Evolutionary conservation across 2,113 vertebrate genomes (phyloP).

Genomic region (Willisornis vidua): DNA sequence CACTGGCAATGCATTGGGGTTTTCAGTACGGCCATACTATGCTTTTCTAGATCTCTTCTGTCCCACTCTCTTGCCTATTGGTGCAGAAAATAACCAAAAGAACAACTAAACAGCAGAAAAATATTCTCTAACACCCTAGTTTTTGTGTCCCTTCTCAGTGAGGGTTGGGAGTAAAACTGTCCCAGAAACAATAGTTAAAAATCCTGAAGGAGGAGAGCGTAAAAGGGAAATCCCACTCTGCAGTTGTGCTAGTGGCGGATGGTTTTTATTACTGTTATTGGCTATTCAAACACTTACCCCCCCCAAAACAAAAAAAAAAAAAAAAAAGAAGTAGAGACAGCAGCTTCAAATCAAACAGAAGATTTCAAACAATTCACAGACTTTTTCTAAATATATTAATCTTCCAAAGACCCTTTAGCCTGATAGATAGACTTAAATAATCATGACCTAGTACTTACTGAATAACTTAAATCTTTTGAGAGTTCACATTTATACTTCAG

Average conservation of each 20-base stretch:
- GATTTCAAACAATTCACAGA: conserved; percentile 1
- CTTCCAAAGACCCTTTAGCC: neutral
- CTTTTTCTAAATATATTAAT: neutral
- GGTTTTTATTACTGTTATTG: neutral
- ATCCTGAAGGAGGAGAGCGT: neutral
- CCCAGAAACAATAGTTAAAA: neutral
- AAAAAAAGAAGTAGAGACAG: neutral
- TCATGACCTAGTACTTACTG: neutral
- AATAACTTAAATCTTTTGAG: neutral
- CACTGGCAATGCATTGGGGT: neutral
- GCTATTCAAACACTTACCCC: neutral
- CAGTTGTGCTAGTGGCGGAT: rapidly evolving
- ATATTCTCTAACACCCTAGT: neutral
- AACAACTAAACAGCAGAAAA: neutral
- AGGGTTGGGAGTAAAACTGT: neutral
- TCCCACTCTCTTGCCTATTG: neutral
- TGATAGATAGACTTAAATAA: conserved; percentile 20
- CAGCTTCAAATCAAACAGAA: neutral
- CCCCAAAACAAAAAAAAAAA: neutral
- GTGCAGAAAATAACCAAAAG: neutral
- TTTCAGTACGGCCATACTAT: rapidly evolving
- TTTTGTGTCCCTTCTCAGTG: neutral
- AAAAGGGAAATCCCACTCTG: neutral
- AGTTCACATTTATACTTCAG: neutral
- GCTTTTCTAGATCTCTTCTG: neutral